Conservation (phyloP, 2,797 vertebrate genomes). For the Psittacula derbiana region DNA sequence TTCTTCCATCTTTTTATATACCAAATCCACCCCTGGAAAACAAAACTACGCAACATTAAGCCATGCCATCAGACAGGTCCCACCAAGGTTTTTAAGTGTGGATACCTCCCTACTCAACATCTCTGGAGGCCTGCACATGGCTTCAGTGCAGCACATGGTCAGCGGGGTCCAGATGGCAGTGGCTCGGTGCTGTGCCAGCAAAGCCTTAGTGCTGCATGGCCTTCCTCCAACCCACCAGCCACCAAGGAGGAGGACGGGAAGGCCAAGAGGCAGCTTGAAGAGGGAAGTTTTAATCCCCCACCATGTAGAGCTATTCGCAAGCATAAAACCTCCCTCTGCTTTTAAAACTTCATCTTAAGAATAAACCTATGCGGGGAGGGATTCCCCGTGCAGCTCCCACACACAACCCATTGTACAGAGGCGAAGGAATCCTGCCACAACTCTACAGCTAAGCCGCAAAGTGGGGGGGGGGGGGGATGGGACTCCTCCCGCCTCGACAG, state of each 20-base stretch:
- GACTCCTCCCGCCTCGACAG: not conserved
- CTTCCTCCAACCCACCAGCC: slow-evolving; percentile 39
- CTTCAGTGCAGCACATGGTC: slow-evolving; percentile 65
- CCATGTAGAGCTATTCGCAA: not conserved
- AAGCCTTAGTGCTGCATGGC: slow-evolving; percentile 31
- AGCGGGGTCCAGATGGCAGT: slow-evolving; percentile 43
- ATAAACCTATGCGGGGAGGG: not conserved
- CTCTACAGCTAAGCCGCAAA: not conserved
- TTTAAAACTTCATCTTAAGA: not conserved
- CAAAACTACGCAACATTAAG: not conserved
- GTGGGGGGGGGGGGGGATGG: accelerated
- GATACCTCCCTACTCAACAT: not conserved
- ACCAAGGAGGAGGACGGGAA: not conserved
- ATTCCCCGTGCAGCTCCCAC: not conserved
- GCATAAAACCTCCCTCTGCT: not conserved
- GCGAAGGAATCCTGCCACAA: not conserved
- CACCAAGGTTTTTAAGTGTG: not conserved
- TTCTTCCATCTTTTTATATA: not conserved
- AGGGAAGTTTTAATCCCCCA: slow-evolving; percentile 3
- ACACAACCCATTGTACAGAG: not conserved
- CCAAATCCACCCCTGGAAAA: not conserved
- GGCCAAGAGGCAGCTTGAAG: not conserved
- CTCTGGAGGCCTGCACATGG: slow-evolving; percentile 50
- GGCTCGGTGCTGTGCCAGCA: slow-evolving; percentile 45
- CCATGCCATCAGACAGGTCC: not conserved